Base-by-base conservation (phyloP, 1,140 invertebrate genomes). In the Drosophila bifasciata region DNA sequence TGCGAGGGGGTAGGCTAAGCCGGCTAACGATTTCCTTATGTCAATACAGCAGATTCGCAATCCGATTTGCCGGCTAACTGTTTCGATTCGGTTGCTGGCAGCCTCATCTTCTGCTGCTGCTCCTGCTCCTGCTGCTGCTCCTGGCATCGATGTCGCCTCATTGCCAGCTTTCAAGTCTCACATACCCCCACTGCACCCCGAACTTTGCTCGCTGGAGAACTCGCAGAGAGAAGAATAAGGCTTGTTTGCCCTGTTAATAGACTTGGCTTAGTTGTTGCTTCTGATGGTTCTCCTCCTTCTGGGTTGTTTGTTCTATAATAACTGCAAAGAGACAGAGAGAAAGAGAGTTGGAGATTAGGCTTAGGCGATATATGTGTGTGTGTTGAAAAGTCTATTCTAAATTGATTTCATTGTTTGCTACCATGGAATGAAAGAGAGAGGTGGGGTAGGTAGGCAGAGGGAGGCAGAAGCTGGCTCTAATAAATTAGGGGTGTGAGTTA, bases 11-110 rank as follows among this genome's bases (percentile, higher is more conserved):
- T 28, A 36, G 55, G 61, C 79, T 89, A 79, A 88, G 79, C 84
- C 76, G 85, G 79, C 79, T 89, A 84, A 88, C 84, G 84, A 84
- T 88, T 88, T 89, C 84, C 84, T 76, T 88, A 72, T 89, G 84
- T 88, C 84, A 88, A 88, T 88, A 89, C 69, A 68, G 61, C 67
- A 68, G 83, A 88, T 73, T 88, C 75, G 45, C 66, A 88, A 88
- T 88, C 83, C 78, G 83, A 86, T 88, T 88, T 85, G 53, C 55
- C 62, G 49, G 56, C 81, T 62, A 85, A 85, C 83, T 77, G 77
- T 63, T 71, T 81, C 81, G 51, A 60, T 69, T 76, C 55, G 52
- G 64, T 56, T 45, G 40, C 70, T 41, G 40, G 32, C 32, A 36
- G 32, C 32, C 49, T 40, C 52, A 50, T 36, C 55, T 21, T 16